Evolutionary conservation across 2,113 vertebrate species (phyloP), one percentile per base, ranked within the genome.

Genomic region (Hippocampus barbouri): DNA sequence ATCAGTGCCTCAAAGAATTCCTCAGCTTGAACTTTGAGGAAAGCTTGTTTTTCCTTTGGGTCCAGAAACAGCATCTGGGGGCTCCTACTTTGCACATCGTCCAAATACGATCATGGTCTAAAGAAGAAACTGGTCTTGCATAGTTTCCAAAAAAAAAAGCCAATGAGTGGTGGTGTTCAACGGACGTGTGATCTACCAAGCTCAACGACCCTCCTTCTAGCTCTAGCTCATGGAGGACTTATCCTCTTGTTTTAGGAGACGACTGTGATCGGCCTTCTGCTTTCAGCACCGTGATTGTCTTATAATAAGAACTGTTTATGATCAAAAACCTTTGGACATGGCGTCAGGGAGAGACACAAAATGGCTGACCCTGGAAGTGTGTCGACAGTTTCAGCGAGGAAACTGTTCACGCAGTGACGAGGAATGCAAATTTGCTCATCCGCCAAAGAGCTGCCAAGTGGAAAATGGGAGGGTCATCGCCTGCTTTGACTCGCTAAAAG

Each of bases 391-490:
- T 91, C 96, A 98, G 87, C 93, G 96, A 72, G 96, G 96, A 87
- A 98, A 96, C 41, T 98, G 96, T 91, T 97, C 96, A 11, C 95
- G 96, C 69, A 95, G 95, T 53, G 95, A 98, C 70, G 96, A 98
- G 90, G 96, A 98, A 92, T 98, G 96, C 94, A 98, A 97, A 92
- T 98, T 98, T 91, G 96, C 96, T 92, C 96, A 98, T 83, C 96
- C 96, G 64, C 95, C 96, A 10, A 98, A 98, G 93, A 98, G 96
- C 85, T 98, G 96, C 93, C 96, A 97, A 92, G 94, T 98, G 73
- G 96, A 98, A 91, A 98, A 97, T 70, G 96, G 96, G 87, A 93
- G 96, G 91, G 95, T 98, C 75, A 96, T 98, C 74, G 96, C 96
- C 92, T 98, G 96, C 93, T 98, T 98, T 85, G 96, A 98, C 91